These are phyloP conservation scores for Psophia crepitans DNA, from an alignment of 2,113 vertebrate genomes.

Conservation along the genomic window DNA sequence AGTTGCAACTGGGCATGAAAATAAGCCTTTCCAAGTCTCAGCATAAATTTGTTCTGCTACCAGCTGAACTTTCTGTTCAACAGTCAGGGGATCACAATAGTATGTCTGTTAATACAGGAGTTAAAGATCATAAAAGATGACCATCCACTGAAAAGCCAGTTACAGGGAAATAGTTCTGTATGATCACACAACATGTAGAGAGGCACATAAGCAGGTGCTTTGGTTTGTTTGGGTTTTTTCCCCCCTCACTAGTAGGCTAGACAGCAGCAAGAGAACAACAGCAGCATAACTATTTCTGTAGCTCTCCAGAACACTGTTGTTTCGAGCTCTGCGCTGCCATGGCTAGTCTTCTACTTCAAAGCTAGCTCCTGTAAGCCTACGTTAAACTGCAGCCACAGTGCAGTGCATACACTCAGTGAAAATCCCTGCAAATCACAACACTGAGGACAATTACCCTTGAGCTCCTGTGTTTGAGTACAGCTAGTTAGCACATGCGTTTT, in stretches of 20 bases:
- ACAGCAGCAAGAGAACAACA: neutral
- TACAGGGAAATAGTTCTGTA: neutral
- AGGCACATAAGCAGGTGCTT: neutral
- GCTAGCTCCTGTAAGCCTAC: neutral
- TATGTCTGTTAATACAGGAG: neutral
- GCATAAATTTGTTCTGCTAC: neutral
- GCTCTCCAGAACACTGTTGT: neutral
- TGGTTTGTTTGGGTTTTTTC: neutral
- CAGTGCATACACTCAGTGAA: neutral
- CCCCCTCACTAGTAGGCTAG: neutral
- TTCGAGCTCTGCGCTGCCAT: neutral
- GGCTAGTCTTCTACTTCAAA: neutral
- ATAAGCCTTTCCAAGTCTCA: neutral
- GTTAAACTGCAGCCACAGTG: neutral
- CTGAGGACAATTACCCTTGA: neutral
- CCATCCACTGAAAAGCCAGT: neutral
- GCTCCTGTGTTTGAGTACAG: neutral
- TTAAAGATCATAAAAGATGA: neutral
- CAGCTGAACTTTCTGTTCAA: neutral
- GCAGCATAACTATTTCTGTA: neutral
- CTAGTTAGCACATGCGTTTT: neutral
- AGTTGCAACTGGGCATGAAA: neutral
- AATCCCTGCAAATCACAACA: neutral
- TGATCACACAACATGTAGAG: neutral
- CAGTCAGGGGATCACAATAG: neutral